Evolutionary conservation across 1,140 invertebrate species (phyloP), one percentile per base, ranked within the genome.

Genomic region (Drosophila sturtevanti): DNA sequence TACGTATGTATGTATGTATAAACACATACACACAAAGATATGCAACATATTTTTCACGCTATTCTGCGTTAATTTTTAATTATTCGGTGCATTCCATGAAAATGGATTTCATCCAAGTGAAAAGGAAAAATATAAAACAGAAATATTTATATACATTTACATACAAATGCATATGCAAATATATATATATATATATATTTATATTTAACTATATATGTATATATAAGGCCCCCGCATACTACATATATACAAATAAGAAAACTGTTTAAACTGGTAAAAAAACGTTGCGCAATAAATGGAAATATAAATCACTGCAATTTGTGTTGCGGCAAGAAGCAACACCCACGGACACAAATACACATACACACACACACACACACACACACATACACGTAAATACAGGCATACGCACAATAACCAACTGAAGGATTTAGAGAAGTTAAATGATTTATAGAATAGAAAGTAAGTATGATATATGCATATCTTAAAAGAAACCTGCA

Each of bases 41-140:
- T 27, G 44, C 68, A 56, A 54, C 37, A 70, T 35, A 68, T 76
- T 63, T 68, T 60, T 65, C 44, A 79, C 75, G 72, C 60, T 68
- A 10, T 61, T 55, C 35, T 72, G 79, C 54, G 52, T 55, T 69
- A 62, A 67, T 55, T 82, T 79, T 82, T 79, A 84, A 82, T 84
- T 75, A 82, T 84, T 61, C 67, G 31, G 61, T 27, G 61, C 66
- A 67, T 73, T 51, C 54, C 66, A 27, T 16, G 62, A 21, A 60
- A 63, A 77, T 62, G 31, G 72, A 63, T 71, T 11, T 35, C 35
- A 24, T 55, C 24, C 16, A 51, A 55, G 21, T 18, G 18, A 48
- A 63, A 58, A 63, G 44, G 35, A 11, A 24, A 38, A 48, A 60
- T 31, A 38, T 51, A 55, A 78, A 63, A 31, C 27, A 31, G 38